phyloP scores from a whole-genome alignment of 1,140 invertebrate species.

The Holcopasites calliopsidis region DNA sequence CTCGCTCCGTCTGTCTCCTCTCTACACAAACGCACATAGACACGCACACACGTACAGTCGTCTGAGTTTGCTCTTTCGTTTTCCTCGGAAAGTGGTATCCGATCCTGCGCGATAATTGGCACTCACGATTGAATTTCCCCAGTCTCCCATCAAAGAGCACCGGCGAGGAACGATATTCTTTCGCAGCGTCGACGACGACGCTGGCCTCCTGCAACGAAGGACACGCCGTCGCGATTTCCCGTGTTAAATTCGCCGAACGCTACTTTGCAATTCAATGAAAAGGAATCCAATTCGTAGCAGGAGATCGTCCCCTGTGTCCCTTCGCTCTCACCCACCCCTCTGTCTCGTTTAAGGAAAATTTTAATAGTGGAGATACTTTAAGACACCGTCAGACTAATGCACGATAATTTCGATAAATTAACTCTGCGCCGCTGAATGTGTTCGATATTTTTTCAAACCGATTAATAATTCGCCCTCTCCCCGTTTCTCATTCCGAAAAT shows the following conservation, averaged over 20 bases:
- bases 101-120: constrained; percentile 64
- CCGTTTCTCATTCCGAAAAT: not conserved
- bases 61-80: not conserved
- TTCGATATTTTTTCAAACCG: too few species aligned
- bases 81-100: constrained; percentile 39
- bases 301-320: constrained; percentile 11
- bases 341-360: too few species aligned
- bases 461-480: too few species aligned
- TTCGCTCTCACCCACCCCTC: not conserved
- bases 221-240: constrained; percentile 50
- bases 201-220: constrained; percentile 35
- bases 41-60: not conserved
- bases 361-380: too few species aligned
- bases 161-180: constrained; percentile 46
- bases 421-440: too few species aligned
- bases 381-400: too few species aligned
- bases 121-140: constrained; percentile 62
- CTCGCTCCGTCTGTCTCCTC: not conserved
- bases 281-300: constrained; percentile 56
- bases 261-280: constrained; percentile 67
- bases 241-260: constrained; percentile 63
- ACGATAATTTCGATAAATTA: too few species aligned
- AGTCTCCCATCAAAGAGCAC: constrained; percentile 23
- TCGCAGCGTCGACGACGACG: constrained; percentile 35
- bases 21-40: not conserved